Evolutionary conservation across 2,797 vertebrate genomes (phyloP).

Genomic region (Carapus acus): DNA sequence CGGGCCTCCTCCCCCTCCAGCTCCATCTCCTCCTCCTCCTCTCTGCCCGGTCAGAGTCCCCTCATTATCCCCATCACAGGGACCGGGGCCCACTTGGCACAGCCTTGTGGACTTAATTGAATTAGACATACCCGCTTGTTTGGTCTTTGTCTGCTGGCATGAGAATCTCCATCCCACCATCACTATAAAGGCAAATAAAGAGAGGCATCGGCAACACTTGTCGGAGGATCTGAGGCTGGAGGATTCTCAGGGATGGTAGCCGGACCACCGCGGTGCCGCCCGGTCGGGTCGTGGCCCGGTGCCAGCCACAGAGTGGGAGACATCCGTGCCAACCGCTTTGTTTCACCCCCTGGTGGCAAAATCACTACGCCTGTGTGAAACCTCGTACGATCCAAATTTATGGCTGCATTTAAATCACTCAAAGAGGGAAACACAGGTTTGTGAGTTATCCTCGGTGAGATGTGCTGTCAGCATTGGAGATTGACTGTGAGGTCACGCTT

Average conservation of each 20-base stretch:
- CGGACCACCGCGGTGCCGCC: slow-evolving; percentile 55
- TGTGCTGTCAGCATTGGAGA: neutral
- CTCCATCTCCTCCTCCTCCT: slow-evolving; percentile 37
- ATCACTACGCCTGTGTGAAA: slow-evolving; percentile 4
- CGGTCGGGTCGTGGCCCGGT: slow-evolving; percentile 40
- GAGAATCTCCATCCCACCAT: slow-evolving; percentile 73
- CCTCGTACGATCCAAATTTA: neutral
- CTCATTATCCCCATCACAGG: slow-evolving; percentile 77
- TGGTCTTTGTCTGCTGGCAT: slow-evolving; percentile 75
- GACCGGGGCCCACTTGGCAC: slow-evolving; percentile 74
- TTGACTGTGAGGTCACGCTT: no score
- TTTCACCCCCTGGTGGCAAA: slow-evolving; percentile 17
- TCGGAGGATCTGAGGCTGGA: slow-evolving; percentile 69
- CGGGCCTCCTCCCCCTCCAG: slow-evolving; percentile 2
- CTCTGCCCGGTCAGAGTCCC: slow-evolving; percentile 57
- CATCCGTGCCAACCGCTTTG: neutral
- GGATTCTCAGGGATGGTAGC: slow-evolving; percentile 52
- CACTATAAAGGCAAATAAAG: slow-evolving; percentile 57
- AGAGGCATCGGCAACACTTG: slow-evolving; percentile 70
- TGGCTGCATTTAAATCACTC: neutral
- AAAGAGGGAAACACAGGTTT: no score
- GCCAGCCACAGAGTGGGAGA: slow-evolving; percentile 50
- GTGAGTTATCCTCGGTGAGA: slow-evolving; percentile 1
- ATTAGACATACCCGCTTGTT: slow-evolving; percentile 84
- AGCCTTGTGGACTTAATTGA: slow-evolving; percentile 77